These are phyloP conservation scores for Camponotus pennsylvanicus DNA, from an alignment of 1,140 invertebrate genomes.

Conservation along the genomic window DNA sequence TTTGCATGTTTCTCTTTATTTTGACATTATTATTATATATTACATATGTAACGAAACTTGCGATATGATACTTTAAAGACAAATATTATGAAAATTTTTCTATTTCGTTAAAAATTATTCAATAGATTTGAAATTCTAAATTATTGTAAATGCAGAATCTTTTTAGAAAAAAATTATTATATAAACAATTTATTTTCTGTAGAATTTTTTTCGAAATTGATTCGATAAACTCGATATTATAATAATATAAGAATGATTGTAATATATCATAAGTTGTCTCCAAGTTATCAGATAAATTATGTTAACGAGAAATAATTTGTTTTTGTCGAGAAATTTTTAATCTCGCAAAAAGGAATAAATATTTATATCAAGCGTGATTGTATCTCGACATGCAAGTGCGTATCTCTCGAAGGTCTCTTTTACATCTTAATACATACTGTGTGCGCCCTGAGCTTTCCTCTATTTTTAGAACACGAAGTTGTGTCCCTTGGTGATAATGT, in stretches of 20 bases:
- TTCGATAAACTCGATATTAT: neutral
- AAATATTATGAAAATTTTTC: neutral
- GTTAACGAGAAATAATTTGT: conserved; percentile 30
- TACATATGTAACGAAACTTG: neutral
- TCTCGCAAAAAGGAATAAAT: conserved; percentile 11
- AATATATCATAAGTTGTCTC: neutral
- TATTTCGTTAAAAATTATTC: neutral
- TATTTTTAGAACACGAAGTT: conserved; percentile 49
- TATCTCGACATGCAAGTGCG: conserved; percentile 10
- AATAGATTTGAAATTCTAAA: neutral
- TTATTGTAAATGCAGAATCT: neutral
- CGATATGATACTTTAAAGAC: neutral
- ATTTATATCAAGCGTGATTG: neutral
- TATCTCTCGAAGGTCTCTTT: conserved; percentile 12
- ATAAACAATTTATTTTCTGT: neutral
- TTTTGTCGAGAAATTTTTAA: conserved; percentile 6
- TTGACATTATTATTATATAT: neutral
- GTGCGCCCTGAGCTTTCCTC: conserved; percentile 6
- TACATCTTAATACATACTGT: conserved; percentile 30
- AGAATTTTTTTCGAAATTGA: neutral
- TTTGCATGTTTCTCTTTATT: neutral
- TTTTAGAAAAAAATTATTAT: conserved; percentile 1
- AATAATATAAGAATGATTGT: neutral
- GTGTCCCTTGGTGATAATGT: conserved; percentile 49
- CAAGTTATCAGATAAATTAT: neutral